Evolutionary conservation across 2,113 vertebrate genomes (phyloP).

Genomic region (Gorsachius goisagi): DNA sequence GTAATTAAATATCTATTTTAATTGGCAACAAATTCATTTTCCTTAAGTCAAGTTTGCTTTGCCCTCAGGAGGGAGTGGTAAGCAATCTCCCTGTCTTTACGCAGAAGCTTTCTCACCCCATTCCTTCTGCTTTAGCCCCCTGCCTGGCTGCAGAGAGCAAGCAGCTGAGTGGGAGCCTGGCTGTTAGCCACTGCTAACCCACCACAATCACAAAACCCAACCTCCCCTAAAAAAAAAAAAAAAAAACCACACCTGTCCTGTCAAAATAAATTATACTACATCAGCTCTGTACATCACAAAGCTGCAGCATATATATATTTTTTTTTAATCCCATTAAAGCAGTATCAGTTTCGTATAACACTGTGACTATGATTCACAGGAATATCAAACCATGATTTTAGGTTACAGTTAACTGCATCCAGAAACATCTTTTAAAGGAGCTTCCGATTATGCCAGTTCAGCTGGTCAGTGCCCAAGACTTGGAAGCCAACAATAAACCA

Average conservation of each 20-base stretch:
- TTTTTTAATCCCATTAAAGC: background rate
- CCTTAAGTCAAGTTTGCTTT: background rate
- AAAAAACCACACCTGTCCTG: background rate
- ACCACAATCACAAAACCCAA: background rate
- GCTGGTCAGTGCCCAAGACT: background rate
- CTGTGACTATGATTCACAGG: background rate
- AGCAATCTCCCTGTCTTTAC: background rate
- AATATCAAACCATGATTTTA: fast-evolving
- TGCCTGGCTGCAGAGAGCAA: background rate
- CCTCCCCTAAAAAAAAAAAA: background rate
- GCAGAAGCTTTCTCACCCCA: background rate
- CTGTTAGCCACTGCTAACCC: background rate
- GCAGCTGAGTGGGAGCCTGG: background rate
- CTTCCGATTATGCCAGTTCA: background rate
- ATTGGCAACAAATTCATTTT: background rate
- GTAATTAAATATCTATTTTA: background rate
- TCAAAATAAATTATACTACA: background rate
- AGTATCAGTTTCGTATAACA: fast-evolving
- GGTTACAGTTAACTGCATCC: background rate
- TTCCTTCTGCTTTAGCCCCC: background rate
- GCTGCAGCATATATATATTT: background rate
- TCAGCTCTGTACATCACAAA: background rate
- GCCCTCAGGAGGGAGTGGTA: background rate
- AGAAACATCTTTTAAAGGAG: background rate
- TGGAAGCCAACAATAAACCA: background rate